phyloP scores from a whole-genome alignment of 2,888 invertebrate species.

The Platycheirus albimanus region DNA sequence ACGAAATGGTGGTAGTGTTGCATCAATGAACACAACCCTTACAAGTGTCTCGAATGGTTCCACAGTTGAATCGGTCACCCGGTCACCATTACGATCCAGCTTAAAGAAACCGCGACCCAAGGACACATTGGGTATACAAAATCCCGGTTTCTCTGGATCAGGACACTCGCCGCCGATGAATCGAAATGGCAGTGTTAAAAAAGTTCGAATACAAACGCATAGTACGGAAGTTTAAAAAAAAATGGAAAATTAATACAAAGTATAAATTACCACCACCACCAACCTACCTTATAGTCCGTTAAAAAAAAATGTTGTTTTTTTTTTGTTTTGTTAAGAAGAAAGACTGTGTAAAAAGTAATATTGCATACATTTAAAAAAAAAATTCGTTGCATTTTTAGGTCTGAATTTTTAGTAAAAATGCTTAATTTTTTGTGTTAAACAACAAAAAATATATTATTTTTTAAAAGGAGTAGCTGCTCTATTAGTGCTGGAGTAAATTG shows the following conservation, averaged over 20 bases:
- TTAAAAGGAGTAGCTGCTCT: slow-evolving; percentile 36
- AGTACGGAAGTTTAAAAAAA: slow-evolving; percentile 91
- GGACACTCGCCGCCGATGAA: slow-evolving; percentile 92
- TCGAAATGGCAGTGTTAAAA: slow-evolving; percentile 93
- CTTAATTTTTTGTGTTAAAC: slow-evolving; percentile 17
- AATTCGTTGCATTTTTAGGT: slow-evolving; percentile 52
- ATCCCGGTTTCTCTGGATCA: slow-evolving; percentile 88
- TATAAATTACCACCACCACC: slow-evolving; percentile 61
- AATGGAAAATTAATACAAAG: slow-evolving; percentile 34
- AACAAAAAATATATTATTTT: slow-evolving; percentile 31
- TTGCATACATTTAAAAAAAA: slow-evolving; percentile 30
- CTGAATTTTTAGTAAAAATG: slow-evolving; percentile 33
- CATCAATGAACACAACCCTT: slow-evolving; percentile 89
- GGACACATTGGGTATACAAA: slow-evolving; percentile 91
- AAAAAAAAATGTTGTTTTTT: slow-evolving; percentile 59
- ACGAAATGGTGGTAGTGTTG: slow-evolving; percentile 88
- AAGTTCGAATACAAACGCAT: slow-evolving; percentile 95
- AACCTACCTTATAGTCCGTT: slow-evolving; percentile 72
- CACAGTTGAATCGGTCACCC: slow-evolving; percentile 83
- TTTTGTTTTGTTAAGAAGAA: slow-evolving; percentile 54
- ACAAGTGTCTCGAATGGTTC: slow-evolving; percentile 85
- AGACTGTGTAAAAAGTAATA: slow-evolving; percentile 74
- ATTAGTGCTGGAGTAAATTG: slow-evolving; percentile 22
- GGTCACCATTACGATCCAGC: slow-evolving; percentile 90
- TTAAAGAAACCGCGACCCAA: slow-evolving; percentile 89